Evolutionary conservation across 2,113 vertebrate genomes (phyloP), one percentile per base, ranked within the genome.

Genomic region (Erpornis zantholeuca): DNA sequence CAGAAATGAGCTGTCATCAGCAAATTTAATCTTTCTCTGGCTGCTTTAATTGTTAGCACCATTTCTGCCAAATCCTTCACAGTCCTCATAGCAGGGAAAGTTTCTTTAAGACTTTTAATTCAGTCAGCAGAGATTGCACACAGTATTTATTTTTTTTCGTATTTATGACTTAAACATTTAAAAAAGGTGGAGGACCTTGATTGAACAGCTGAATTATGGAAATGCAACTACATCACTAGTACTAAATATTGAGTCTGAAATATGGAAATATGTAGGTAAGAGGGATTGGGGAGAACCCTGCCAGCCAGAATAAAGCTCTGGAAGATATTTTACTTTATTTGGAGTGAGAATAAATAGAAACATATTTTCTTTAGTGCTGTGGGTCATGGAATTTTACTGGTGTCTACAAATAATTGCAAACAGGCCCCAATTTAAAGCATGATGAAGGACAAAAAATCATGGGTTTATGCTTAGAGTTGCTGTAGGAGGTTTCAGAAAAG

Each of bases 1-100:
- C 94, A 92, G 96, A 97, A 97, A 97, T 96, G 96, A 98, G 97
- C 95, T 97, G 95, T 97, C 97, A 97, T 97, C 97, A 97, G 83
- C 76, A 95, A 95, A 95, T 96, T 97, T 98, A 97, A 98, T 97
- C 97, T 97, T 82, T 93, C 50, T 97, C 96, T 97, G 83, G 53
- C 81, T 97, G 77, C 88, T 96, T 83, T 97, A 97, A 98, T 97
- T 96, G 92, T 98, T 97, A 94, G 71, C 65, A 95, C 79, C 78
- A 79, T 95, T 91, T 69, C 94, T 96, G 92, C 90, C 93, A 97
- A 96, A 87, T 81, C 95, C 84, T 97, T 97, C 70, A 90, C 47
- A 64, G 86, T 54, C 87, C 78, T 96, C 53, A 72, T 72, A 69
- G 57, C 38, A 95, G 61, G 45, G 91, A 77, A 97, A 96, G 68